These are phyloP conservation scores for Leptothorax acervorum DNA, from an alignment of 2,888 invertebrate species.

Conservation along the genomic window DNA sequence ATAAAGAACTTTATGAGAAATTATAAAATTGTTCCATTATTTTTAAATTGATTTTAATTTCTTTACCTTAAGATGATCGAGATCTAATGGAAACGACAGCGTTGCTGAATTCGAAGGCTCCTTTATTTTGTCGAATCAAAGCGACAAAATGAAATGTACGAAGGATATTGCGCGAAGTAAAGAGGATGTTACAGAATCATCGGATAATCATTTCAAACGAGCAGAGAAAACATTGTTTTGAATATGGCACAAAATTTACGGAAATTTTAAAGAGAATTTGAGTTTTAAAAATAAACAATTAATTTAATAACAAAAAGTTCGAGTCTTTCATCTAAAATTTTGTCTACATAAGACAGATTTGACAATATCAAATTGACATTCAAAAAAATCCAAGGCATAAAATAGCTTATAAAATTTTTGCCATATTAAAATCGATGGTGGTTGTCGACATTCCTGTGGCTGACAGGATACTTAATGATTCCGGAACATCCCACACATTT, in stretches of 20 bases:
- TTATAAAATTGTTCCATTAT: neutral
- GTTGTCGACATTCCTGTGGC: neutral
- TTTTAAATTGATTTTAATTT: conserved; percentile 1
- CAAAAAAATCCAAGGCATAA: neutral
- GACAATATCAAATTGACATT: neutral
- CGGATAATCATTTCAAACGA: neutral
- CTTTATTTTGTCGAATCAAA: neutral
- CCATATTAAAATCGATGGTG: neutral
- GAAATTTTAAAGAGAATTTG: neutral
- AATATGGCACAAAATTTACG: neutral
- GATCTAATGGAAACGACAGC: neutral
- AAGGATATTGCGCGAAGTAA: neutral
- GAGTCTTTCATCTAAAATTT: neutral
- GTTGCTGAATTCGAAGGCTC: neutral
- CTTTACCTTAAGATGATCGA: neutral
- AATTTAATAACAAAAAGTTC: neutral
- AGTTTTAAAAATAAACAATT: neutral
- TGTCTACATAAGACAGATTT: neutral
- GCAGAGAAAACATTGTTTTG: neutral
- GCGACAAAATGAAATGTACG: neutral
- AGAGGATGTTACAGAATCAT: neutral
- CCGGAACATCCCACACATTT: neutral
- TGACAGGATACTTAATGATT: neutral
- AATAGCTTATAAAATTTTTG: neutral
- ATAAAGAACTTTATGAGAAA: neutral